Percentiles rank a stretch among this genome's conserved stretches.
These are phyloP conservation scores for Daubentonia madagascariensis DNA, from an alignment of 2,113 vertebrate species.

Conservation along the genomic window DNA sequence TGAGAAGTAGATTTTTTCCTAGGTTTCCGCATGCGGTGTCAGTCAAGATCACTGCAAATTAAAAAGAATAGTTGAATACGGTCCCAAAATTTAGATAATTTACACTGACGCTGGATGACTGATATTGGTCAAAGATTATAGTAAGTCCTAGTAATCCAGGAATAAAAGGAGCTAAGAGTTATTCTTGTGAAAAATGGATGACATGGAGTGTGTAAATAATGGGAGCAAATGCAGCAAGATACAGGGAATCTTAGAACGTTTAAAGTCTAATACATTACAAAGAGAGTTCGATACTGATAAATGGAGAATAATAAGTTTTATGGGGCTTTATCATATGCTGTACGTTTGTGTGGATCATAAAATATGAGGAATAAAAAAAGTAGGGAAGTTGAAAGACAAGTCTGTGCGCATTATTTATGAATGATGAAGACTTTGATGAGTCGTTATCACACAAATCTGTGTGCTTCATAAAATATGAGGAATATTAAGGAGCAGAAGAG, in stretches of 20 bases:
- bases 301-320: slow-evolving; percentile 78
- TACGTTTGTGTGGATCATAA: slow-evolving; percentile 79
- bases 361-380: slow-evolving; percentile 76
- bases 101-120: slow-evolving; percentile 35
- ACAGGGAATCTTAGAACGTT: slow-evolving; percentile 67
- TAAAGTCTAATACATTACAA: slow-evolving; percentile 73
- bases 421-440: slow-evolving; percentile 81
- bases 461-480: slow-evolving; percentile 78
- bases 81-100: slow-evolving; percentile 58
- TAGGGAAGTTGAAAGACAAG: slow-evolving; percentile 75
- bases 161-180: slow-evolving; percentile 46
- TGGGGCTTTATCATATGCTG: slow-evolving; percentile 70
- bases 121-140: slow-evolving; percentile 60
- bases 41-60: slow-evolving; percentile 43
- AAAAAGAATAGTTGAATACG: slow-evolving; percentile 52
- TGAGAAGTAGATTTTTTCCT: neutral
- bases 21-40: neutral
- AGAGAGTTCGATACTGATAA: slow-evolving; percentile 74
- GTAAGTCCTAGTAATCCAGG: slow-evolving; percentile 63
- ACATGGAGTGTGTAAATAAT: slow-evolving; percentile 76
- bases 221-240: slow-evolving; percentile 60
- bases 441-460: slow-evolving; percentile 78
- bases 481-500: slow-evolving; percentile 70
- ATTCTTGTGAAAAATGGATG: slow-evolving; percentile 67
- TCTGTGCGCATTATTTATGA: slow-evolving; percentile 80